Percentiles rank a stretch among this genome's conserved stretches.
Evolutionary conservation across 2,113 vertebrate genomes (phyloP).

Genomic region (Cottus gobio): DNA sequence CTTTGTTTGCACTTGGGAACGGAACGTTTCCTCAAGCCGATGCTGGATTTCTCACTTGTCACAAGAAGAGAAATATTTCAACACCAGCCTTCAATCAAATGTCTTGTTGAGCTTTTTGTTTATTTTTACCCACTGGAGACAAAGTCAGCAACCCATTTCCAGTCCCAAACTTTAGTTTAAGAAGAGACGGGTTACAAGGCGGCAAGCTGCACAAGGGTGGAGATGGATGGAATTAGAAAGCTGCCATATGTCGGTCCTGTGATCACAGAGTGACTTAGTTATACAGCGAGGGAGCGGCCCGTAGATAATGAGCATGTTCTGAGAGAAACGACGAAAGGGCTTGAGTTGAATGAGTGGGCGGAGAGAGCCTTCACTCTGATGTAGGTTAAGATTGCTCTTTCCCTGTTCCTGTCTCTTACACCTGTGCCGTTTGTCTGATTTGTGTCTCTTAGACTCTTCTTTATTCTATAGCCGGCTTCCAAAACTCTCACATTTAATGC

Average conservation of each 20-base stretch:
- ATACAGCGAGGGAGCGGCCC: slow-evolving; percentile 58
- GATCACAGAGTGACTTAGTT: slow-evolving; percentile 62
- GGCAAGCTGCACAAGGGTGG: slow-evolving; percentile 40
- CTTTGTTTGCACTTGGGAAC: not conserved
- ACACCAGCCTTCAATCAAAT: not conserved
- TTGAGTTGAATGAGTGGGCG: slow-evolving; percentile 4
- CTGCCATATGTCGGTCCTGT: slow-evolving; percentile 64
- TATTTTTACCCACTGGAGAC: slow-evolving; percentile 11
- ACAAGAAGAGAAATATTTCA: slow-evolving; percentile 6
- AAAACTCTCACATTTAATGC: not conserved
- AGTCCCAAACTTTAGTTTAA: slow-evolving; percentile 11
- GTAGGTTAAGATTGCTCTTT: slow-evolving; percentile 32
- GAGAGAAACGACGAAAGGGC: slow-evolving; percentile 43
- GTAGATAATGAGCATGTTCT: slow-evolving; percentile 66
- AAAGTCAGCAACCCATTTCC: slow-evolving; percentile 17
- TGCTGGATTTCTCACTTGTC: slow-evolving; percentile 3
- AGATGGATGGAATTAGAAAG: slow-evolving; percentile 59
- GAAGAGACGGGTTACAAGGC: slow-evolving; percentile 15
- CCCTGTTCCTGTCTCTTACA: slow-evolving; percentile 18
- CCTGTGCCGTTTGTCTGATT: slow-evolving; percentile 12
- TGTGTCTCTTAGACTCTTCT: slow-evolving; percentile 8
- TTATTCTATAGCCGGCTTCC: not conserved
- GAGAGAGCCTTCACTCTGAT: slow-evolving; percentile 29
- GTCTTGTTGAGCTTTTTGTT: slow-evolving; percentile 10
- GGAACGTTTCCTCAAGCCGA: not conserved